Evolutionary conservation across 2,888 invertebrate genomes (phyloP).

Genomic region (Platycheirus albimanus): DNA sequence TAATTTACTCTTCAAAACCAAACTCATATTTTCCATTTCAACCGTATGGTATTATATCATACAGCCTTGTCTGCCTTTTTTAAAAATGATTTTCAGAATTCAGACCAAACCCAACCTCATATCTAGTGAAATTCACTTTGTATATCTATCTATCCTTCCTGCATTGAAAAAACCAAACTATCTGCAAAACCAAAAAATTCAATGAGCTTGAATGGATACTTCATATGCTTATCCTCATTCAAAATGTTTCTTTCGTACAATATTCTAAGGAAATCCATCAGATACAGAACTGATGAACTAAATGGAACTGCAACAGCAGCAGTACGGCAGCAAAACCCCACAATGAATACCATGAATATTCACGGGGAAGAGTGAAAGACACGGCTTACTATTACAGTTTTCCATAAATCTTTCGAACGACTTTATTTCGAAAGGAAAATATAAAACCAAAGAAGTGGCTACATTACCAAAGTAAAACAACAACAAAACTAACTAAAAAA

Average conservation of each 20-base stretch:
- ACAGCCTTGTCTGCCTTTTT: too few species aligned
- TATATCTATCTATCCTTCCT: too few species aligned
- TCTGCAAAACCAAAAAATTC: neutral
- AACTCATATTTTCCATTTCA: too few species aligned
- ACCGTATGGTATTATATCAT: too few species aligned
- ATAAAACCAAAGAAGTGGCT: slow-evolving; percentile 10
- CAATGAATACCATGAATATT: neutral
- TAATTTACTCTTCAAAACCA: too few species aligned
- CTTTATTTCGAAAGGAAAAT: slow-evolving; percentile 37
- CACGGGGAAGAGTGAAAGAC: neutral
- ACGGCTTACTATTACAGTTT: neutral
- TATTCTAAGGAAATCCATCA: slow-evolving; percentile 6
- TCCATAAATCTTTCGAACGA: slow-evolving; percentile 53
- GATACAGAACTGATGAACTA: neutral
- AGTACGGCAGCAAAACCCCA: neutral
- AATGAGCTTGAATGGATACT: slow-evolving; percentile 19
- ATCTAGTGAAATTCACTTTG: neutral
- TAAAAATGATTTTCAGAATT: neutral
- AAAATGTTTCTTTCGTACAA: neutral
- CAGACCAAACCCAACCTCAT: neutral
- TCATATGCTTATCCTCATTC: neutral
- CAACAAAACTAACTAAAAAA: slow-evolving; percentile 20
- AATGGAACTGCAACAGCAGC: slow-evolving; percentile 12
- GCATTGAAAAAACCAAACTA: neutral
- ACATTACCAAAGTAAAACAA: too few species aligned